Evolutionary conservation across 2,113 vertebrate genomes (phyloP), one percentile per base, ranked within the genome.

Genomic region (Pseudorasbora parva): DNA sequence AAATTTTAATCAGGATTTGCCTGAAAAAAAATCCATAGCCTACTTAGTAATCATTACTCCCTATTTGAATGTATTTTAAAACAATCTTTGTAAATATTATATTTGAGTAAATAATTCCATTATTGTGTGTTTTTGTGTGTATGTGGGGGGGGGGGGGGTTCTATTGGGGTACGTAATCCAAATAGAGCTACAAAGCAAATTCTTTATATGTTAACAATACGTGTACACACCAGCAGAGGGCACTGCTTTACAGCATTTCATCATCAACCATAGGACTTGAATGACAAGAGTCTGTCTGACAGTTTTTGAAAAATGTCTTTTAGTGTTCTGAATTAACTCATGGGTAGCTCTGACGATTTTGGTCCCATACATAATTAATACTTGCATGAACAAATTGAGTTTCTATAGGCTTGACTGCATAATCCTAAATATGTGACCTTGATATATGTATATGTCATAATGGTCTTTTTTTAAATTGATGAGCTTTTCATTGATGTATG

Each of bases 171-270:
- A 0, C 9, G 25, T 59, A 59, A 59, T 59, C n/a, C n/a, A 59
- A 37, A 37, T 23, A 15, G 5, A 14, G 45, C 12, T 62, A n/a
- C 56, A 0, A 23, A 59, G 9, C 56, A 23, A 59, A 23, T 59
- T 64, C 12, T 64, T 64, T 6, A 64, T 64, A 14, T 15, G n/a
- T 30, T 37, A 64, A 62, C 14, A 7, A 30, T 62, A 30, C 17
- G 62, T 66, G 49, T 19, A 54, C n/a, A 45, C 17, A 56, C n/a
- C 62, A 49, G 21, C 4, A 82, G 78, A 57, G 72, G 84, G 49
- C 84, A 12, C 73, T 69, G 41, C 66, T 69, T 60, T 0, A 37
- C 41, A 21, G 41, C 10, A 41, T 80, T 84, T 72, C 5, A 41
- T 9, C 51, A 14, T 77, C 15, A 54, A 14, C 17, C 45, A 54